Percentiles rank a stretch among this genome's conserved stretches.
These are phyloP conservation scores for Amblyopsis rosae DNA, from an alignment of 2,113 vertebrate species.

Conservation along the genomic window DNA sequence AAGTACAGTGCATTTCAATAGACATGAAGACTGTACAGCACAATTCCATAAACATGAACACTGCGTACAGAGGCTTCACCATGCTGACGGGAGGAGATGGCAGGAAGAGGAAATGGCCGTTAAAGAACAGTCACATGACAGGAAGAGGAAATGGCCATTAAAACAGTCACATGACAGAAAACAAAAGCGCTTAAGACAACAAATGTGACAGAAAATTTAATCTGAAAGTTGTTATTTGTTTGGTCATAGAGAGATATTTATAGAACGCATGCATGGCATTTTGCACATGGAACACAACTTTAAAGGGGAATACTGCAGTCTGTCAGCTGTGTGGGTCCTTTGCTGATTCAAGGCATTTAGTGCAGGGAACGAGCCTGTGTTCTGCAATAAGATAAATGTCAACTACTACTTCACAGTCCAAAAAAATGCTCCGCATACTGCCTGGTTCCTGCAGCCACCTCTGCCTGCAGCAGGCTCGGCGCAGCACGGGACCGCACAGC, in stretches of 20 bases:
- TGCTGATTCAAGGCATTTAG: slow-evolving; percentile 71
- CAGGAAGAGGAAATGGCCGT: slow-evolving; percentile 82
- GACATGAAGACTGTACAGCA: slow-evolving; percentile 74
- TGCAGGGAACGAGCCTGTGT: slow-evolving; percentile 57
- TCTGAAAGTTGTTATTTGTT: slow-evolving; percentile 76
- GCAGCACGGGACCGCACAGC: slow-evolving; percentile 49
- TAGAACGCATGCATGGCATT: slow-evolving; percentile 90
- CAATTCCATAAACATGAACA: slow-evolving; percentile 79
- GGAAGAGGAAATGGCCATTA: slow-evolving; percentile 78
- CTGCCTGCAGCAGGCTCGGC: slow-evolving; percentile 57
- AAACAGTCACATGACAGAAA: slow-evolving; percentile 79
- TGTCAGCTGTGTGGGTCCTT: slow-evolving; percentile 68
- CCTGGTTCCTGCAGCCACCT: slow-evolving; percentile 48
- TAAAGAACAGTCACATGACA: slow-evolving; percentile 79
- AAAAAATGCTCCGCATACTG: slow-evolving; percentile 60
- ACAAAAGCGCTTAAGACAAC: slow-evolving; percentile 83
- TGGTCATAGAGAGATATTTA: slow-evolving; percentile 81
- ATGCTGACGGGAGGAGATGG: slow-evolving; percentile 81
- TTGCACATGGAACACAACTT: slow-evolving; percentile 90
- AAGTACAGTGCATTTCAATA: slow-evolving; percentile 66
- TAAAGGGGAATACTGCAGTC: slow-evolving; percentile 86
- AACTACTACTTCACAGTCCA: slow-evolving; percentile 61
- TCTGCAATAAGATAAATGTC: slow-evolving; percentile 45
- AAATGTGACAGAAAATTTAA: slow-evolving; percentile 86
- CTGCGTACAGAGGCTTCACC: slow-evolving; percentile 84